phyloP scores from a whole-genome alignment of 2,113 vertebrate species.

The Dipodomys spectabilis region DNA sequence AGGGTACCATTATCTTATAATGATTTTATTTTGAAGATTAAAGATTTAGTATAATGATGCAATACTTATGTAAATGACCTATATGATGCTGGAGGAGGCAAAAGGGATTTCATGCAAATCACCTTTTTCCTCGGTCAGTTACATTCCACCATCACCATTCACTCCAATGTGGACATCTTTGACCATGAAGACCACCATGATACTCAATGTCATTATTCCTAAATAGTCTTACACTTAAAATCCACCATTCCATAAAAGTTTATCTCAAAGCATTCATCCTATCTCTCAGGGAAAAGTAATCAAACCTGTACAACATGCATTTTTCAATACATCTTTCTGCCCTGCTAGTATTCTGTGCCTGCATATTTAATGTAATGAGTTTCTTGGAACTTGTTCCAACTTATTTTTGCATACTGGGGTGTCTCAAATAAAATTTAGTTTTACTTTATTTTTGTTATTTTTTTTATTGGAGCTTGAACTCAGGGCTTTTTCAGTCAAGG shows the following conservation, averaged over 20 bases:
- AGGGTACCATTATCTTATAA: conserved; percentile 64
- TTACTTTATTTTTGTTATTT: not conserved
- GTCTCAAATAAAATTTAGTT: not conserved
- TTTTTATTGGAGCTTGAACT: too few species aligned
- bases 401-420: not conserved
- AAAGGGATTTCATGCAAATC: conserved; percentile 55
- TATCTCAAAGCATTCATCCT: conserved; percentile 44
- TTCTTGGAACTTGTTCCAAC: conserved; percentile 36
- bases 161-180: not conserved
- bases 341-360: conserved; percentile 27
- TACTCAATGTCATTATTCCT: conserved; percentile 16
- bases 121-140: conserved; percentile 50
- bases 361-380: conserved; percentile 54
- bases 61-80: conserved; percentile 71
- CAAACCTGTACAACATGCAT: not conserved
- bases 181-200: conserved; percentile 35
- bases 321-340: conserved; percentile 13
- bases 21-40: conserved; percentile 74
- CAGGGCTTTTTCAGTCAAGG: too few species aligned
- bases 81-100: conserved; percentile 51
- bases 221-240: conserved; percentile 6
- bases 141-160: conserved; percentile 19
- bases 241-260: conserved; percentile 41
- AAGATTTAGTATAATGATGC: conserved; percentile 60
- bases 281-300: not conserved